Base-by-base conservation (phyloP, 1,140 invertebrate species). In the Liolophura sinensis region DNA sequence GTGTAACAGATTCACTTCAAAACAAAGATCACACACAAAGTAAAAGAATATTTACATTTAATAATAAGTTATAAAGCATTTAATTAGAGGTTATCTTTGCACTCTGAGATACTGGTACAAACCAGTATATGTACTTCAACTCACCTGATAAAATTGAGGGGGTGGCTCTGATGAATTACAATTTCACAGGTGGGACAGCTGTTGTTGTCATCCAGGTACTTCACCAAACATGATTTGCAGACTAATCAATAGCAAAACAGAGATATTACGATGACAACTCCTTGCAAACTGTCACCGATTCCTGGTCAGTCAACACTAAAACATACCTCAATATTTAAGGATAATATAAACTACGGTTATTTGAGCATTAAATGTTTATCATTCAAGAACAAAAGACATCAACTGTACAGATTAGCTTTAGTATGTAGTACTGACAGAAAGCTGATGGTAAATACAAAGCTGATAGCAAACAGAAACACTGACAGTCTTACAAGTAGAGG, bases 101-200 rank as follows among this genome's bases (percentile, higher is more conserved):
- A 40, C 9, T 40, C 9, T 40, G 31, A 5, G 31, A 40, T 40
- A 40, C n/a, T n/a, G 12, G 12, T 12, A 24, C 24, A 54, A 20
- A 5, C 3, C 3, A 54, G 24, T 1, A 55, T 11, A 14, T 40
- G 25, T 61, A 40, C 47, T 40, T 31, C 52, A 64, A 51, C 31
- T 48, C 64, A 82, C 82, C 79, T 82, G 67, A 83, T 82, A 64
- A 82, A 83, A 67, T 81, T 82, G 18, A 84, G 73, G 22, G 86
- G 86, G 71, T 87, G 85, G 65, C 82, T 85, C 71, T 87, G 86
- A 75, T 87, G 86, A 60, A 87, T 85, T 16, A 86, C 69, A 18
- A 77, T 71, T 51, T 82, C 69, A 73, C 86, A 87, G 65, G 79
- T 84, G 24, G 86, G 86, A 71, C 86, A 84, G 22, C 70, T 78